Percentiles rank a stretch among this genome's conserved stretches.
Evolutionary conservation across 2,888 invertebrate genomes (phyloP).

Genomic region (Galerucella calmariensis): DNA sequence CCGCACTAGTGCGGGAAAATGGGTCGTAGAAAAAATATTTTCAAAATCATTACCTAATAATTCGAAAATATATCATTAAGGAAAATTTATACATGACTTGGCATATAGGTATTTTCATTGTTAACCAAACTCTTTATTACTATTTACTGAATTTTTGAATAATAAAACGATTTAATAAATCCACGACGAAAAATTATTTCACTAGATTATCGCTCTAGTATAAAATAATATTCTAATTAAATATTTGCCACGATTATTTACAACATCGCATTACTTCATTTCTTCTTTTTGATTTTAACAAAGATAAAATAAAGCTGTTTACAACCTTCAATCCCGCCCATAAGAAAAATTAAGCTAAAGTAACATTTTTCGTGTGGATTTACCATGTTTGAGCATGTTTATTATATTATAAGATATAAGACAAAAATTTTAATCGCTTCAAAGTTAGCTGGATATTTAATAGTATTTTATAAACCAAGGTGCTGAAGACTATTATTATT

Average conservation of each 20-base stretch:
- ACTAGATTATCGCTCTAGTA: background rate
- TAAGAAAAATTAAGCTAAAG: constrained; percentile 5
- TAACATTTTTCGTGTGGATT: background rate
- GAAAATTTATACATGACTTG: background rate
- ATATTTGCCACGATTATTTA: constrained; percentile 6
- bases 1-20: too few relatives aligned
- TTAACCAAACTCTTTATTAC: constrained; percentile 2
- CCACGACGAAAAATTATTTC: constrained; percentile 6
- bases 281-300: background rate
- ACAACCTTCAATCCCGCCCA: background rate
- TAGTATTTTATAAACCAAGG: too few relatives aligned
- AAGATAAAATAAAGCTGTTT: constrained; percentile 7
- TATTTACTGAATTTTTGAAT: background rate
- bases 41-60: too few relatives aligned
- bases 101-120: background rate
- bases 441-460: background rate
- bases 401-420: background rate
- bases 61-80: too few relatives aligned
- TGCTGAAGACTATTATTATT: too few relatives aligned
- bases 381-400: background rate
- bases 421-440: background rate
- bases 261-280: background rate
- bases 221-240: constrained; percentile 8
- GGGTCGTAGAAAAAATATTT: too few relatives aligned
- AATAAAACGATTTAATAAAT: constrained; percentile 9